Evolutionary conservation across 2,888 invertebrate genomes (phyloP).

Genomic region (Xestia ashworthii): DNA sequence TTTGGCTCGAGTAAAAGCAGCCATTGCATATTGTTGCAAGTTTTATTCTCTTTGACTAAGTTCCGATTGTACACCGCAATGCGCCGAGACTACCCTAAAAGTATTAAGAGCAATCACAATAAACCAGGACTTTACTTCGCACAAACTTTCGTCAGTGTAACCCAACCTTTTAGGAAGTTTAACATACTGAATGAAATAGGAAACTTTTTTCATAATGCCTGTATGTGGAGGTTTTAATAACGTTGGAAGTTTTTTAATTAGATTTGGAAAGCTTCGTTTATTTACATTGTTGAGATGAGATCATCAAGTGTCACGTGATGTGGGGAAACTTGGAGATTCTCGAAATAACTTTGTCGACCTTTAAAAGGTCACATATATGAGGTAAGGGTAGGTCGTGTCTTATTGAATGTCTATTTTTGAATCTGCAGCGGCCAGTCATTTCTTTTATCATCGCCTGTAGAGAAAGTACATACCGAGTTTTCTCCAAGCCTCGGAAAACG

Average conservation of each 20-base stretch:
- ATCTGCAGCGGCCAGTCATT: neutral
- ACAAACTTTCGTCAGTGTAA: slow-evolving; percentile 60
- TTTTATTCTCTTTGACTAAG: slow-evolving; percentile 80
- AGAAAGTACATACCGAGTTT: too few relatives aligned
- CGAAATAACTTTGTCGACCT: slow-evolving; percentile 10
- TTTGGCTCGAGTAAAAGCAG: slow-evolving; percentile 66
- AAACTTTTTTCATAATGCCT: slow-evolving; percentile 67
- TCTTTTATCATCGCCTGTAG: too few relatives aligned
- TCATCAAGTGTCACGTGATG: slow-evolving; percentile 27
- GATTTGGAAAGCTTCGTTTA: slow-evolving; percentile 44
- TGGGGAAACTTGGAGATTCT: slow-evolving; percentile 9
- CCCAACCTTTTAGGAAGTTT: slow-evolving; percentile 65
- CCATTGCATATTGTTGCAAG: slow-evolving; percentile 80
- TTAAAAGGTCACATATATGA: neutral
- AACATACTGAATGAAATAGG: slow-evolving; percentile 60
- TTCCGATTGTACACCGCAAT: slow-evolving; percentile 84
- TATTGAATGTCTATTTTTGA: neutral
- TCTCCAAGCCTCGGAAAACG: too few relatives aligned
- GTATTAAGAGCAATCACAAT: slow-evolving; percentile 83
- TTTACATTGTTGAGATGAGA: slow-evolving; percentile 38
- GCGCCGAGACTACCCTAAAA: slow-evolving; percentile 77
- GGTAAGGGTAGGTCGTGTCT: neutral
- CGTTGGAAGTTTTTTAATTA: slow-evolving; percentile 66
- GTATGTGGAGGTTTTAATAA: slow-evolving; percentile 67
- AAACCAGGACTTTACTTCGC: slow-evolving; percentile 79